phyloP scores from a whole-genome alignment of 2,797 vertebrate species.

The Sebastes hubbsi region DNA sequence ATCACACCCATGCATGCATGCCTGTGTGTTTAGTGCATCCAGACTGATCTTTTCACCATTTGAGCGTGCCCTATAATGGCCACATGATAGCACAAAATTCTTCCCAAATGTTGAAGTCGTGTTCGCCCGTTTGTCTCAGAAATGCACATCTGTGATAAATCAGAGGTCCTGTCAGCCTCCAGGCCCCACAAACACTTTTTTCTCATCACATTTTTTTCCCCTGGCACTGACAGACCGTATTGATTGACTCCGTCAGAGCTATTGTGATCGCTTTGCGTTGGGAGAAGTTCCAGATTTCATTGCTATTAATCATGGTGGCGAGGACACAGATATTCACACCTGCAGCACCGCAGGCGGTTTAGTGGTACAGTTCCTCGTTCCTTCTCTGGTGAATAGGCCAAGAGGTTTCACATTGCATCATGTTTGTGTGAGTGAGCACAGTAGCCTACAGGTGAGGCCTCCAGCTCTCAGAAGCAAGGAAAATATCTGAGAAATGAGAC shows the following conservation, averaged over 20 bases:
- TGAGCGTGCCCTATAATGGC: conserved; percentile 56
- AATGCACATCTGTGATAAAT: conserved; percentile 78
- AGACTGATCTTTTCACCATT: conserved; percentile 37
- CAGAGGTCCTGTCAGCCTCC: conserved; percentile 47
- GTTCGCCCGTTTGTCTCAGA: conserved; percentile 53
- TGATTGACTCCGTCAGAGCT: conserved; percentile 73
- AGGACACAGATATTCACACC: conserved; percentile 82
- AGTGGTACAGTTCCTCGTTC: conserved; percentile 76
- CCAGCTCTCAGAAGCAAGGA: conserved; percentile 24
- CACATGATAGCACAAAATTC: conserved; percentile 71
- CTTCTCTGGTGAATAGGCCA: conserved; percentile 70
- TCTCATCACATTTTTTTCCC: conserved; percentile 52
- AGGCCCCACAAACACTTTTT: conserved; percentile 53
- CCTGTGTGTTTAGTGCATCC: conserved; percentile 24
- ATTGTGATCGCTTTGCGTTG: conserved; percentile 62
- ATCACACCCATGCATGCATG: conserved; percentile 17
- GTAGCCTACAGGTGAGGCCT: conserved; percentile 72
- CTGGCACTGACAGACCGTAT: conserved; percentile 64
- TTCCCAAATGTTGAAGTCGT: conserved; percentile 74
- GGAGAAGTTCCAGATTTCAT: conserved; percentile 73
- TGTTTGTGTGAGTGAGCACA: conserved; percentile 66
- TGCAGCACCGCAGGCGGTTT: conserved; percentile 83
- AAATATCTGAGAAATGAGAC: conserved; percentile 65
- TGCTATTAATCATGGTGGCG: conserved; percentile 81
- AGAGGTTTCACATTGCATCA: conserved; percentile 84